A percentile compares a stretch with the other conserved stretches of the same genome.
phyloP scores from a whole-genome alignment of 2,113 vertebrate genomes.

The Ptilonorhynchus violaceus region DNA sequence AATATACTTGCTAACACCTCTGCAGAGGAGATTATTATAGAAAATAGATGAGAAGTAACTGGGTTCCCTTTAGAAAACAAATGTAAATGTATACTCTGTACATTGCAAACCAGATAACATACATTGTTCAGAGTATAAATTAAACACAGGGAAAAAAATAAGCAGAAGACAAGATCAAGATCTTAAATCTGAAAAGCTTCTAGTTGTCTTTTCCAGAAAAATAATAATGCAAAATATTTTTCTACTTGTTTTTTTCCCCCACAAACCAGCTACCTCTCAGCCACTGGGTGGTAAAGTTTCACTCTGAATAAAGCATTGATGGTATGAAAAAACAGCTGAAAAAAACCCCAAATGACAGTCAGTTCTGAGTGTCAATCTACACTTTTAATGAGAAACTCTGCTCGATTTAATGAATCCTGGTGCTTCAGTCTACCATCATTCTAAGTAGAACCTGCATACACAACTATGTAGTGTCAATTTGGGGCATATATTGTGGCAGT shows the following conservation, averaged over 20 bases:
- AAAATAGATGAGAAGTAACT: conserved; percentile 8
- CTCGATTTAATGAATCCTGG: conserved; percentile 67
- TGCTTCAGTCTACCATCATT: conserved; percentile 51
- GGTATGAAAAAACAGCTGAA: conserved; percentile 5
- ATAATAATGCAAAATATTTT: conserved; percentile 7
- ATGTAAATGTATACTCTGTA: background rate
- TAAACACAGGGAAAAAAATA: background rate
- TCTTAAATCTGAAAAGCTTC: background rate
- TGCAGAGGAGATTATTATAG: conserved; percentile 32
- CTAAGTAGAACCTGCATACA: conserved; percentile 53
- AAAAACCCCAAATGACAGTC: conserved; percentile 54
- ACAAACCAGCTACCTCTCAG: background rate
- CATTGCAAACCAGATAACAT: conserved; percentile 4
- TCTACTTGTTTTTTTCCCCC: background rate
- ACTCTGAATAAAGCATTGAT: conserved; percentile 49
- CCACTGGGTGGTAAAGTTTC: background rate
- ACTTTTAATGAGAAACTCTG: conserved; percentile 76
- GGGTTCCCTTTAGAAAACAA: conserved; percentile 24
- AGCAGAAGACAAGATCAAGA: conserved; percentile 14
- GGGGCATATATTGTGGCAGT: background rate
- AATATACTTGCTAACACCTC: conserved; percentile 47
- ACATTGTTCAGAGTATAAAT: background rate
- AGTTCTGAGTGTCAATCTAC: conserved; percentile 71
- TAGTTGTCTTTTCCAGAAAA: background rate
- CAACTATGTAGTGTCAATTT: conserved; percentile 36